phyloP scores from a whole-genome alignment of 1,140 invertebrate genomes.

The Thaumetopoea pityocampa region DNA sequence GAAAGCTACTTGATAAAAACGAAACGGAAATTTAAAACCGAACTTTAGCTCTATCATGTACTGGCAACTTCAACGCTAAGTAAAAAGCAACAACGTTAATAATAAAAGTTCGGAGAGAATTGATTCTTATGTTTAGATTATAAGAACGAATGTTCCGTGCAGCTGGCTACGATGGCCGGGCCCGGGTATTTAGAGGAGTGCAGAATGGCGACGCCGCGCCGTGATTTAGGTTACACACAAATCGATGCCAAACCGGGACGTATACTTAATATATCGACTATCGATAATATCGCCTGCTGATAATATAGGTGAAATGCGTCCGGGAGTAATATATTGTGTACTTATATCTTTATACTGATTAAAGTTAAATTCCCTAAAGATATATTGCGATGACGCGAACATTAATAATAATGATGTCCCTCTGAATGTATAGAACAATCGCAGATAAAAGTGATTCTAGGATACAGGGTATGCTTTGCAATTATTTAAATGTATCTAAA shows the following conservation, averaged over 20 bases:
- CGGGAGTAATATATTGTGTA: constrained; percentile 59
- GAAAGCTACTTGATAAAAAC: too few species aligned
- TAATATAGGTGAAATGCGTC: constrained; percentile 59
- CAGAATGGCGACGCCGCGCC: constrained; percentile 32
- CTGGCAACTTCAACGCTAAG: too few species aligned
- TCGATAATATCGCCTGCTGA: constrained; percentile 66
- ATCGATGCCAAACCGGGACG: constrained; percentile 71
- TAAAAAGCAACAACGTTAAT: too few species aligned
- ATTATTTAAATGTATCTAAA: constrained; percentile 82
- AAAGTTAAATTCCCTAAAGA: constrained; percentile 63
- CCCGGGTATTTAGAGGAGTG: constrained; percentile 22
- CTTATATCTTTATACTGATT: constrained; percentile 71
- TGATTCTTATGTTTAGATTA: too few species aligned
- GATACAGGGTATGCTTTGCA: constrained; percentile 85
- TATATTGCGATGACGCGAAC: constrained; percentile 61
- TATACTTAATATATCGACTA: constrained; percentile 69
- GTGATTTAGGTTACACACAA: constrained; percentile 56
- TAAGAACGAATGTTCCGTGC: too few species aligned
- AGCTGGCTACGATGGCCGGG: too few species aligned
- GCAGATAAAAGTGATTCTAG: constrained; percentile 81
- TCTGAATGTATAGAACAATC: constrained; percentile 74
- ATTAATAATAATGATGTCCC: constrained; percentile 66
- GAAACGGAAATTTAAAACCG: too few species aligned
- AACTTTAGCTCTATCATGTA: too few species aligned
- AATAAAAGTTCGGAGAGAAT: too few species aligned